Evolutionary conservation across 2,797 vertebrate species (phyloP).

Genomic region (Melanotaenia boesemani): DNA sequence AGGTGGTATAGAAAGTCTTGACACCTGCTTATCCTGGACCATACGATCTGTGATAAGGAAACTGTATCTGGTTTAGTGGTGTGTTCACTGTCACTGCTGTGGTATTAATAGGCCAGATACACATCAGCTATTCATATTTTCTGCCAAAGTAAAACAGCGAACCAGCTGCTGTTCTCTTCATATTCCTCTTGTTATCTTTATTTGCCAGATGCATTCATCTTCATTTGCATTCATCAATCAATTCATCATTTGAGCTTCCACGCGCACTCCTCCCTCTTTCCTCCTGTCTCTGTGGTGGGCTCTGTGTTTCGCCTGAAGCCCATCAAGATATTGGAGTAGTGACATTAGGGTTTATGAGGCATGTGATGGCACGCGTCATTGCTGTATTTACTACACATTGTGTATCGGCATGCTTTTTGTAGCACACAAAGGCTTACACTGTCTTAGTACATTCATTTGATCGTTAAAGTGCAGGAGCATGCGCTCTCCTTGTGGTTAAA

Average conservation of each 20-base stretch:
- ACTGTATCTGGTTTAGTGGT: slow-evolving; percentile 66
- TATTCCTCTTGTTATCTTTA: slow-evolving; percentile 74
- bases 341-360: slow-evolving; percentile 75
- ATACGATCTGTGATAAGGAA: slow-evolving; percentile 56
- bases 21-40: slow-evolving; percentile 39
- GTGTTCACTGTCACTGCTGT: slow-evolving; percentile 50
- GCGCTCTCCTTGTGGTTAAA: slow-evolving; percentile 44
- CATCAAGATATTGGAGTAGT: slow-evolving; percentile 59
- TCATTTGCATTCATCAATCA: slow-evolving; percentile 83
- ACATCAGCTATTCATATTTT: slow-evolving; percentile 72
- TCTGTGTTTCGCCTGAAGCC: slow-evolving; percentile 52
- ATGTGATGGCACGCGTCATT: slow-evolving; percentile 73
- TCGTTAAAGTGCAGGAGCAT: slow-evolving; percentile 25
- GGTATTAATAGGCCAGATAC: slow-evolving; percentile 74
- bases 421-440: slow-evolving; percentile 22
- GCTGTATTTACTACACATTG: slow-evolving; percentile 60
- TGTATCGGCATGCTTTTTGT: slow-evolving; percentile 36
- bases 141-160: slow-evolving; percentile 57
- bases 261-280: slow-evolving; percentile 22
- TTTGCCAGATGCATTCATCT: slow-evolving; percentile 77
- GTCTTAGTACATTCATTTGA: slow-evolving; percentile 38
- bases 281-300: slow-evolving; percentile 48
- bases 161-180: slow-evolving; percentile 58
- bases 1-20: slow-evolving; percentile 56
- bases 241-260: slow-evolving; percentile 70